Conservation (phyloP, 1,140 invertebrate species). For the Neoseiulus cucumeris region DNA sequence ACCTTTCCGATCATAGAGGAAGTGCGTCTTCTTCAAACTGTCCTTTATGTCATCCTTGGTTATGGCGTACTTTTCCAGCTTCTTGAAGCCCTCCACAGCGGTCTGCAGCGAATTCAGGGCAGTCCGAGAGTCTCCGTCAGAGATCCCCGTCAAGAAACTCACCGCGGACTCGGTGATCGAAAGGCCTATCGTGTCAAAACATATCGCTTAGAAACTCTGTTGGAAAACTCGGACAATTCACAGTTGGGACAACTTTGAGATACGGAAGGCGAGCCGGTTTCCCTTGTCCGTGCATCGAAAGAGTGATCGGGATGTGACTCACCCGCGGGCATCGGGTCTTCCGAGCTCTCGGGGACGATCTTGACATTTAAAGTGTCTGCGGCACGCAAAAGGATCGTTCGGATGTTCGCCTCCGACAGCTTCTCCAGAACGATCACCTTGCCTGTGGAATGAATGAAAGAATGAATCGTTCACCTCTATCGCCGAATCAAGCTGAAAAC, state of each 20-base stretch:
- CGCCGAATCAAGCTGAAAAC: too few relatives aligned
- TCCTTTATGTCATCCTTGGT: slow-evolving; percentile 25
- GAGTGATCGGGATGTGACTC: too few relatives aligned
- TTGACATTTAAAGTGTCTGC: neutral
- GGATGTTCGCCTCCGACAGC: slow-evolving; percentile 36
- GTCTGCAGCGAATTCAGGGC: slow-evolving; percentile 53
- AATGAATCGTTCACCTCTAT: too few relatives aligned
- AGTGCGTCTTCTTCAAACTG: slow-evolving; percentile 40
- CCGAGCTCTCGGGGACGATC: neutral
- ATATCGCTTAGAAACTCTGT: neutral
- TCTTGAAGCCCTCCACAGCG: slow-evolving; percentile 31
- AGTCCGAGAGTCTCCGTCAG: slow-evolving; percentile 58
- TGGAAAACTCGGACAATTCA: too few relatives aligned
- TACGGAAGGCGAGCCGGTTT: too few relatives aligned
- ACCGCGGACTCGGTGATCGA: slow-evolving; percentile 40
- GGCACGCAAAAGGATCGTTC: slow-evolving; percentile 42
- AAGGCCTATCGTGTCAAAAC: slow-evolving; percentile 17
- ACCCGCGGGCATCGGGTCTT: too few relatives aligned
- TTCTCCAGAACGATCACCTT: slow-evolving; percentile 53
- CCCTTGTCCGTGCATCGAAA: too few relatives aligned
- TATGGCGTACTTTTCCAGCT: slow-evolving; percentile 8
- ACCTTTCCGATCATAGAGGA: slow-evolving; percentile 51
- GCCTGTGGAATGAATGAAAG: slow-evolving; percentile 30
- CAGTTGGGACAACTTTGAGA: too few relatives aligned
- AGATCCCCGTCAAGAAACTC: slow-evolving; percentile 45